Percentiles rank a stretch among this genome's conserved stretches.
phyloP scores from a whole-genome alignment of 2,888 invertebrate species.

The Sericinus montela region DNA sequence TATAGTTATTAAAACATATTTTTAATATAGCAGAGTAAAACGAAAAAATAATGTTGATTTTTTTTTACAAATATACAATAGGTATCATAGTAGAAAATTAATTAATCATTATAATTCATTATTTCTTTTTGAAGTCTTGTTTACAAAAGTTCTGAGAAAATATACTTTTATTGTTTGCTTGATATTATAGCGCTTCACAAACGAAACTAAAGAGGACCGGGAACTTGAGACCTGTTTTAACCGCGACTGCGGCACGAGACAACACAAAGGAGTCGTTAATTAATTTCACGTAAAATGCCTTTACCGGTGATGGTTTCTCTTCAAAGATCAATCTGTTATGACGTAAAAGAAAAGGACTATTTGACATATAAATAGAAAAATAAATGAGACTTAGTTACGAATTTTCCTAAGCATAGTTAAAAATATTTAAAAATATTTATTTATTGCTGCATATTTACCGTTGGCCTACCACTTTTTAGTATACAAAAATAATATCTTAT shows the following conservation, averaged over 20 bases:
- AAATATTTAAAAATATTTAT: too few species aligned
- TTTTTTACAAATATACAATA: too few species aligned
- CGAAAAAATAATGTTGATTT: too few species aligned
- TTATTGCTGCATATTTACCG: too few species aligned
- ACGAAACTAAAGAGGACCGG: slow-evolving; percentile 2
- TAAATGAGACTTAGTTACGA: not conserved
- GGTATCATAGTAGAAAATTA: too few species aligned
- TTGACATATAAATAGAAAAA: not conserved
- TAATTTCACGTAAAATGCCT: slow-evolving; percentile 13
- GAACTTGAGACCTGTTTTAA: slow-evolving; percentile 3
- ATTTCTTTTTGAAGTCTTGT: not conserved
- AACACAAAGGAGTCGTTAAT: slow-evolving; percentile 7
- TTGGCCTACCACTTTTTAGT: too few species aligned
- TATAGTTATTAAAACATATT: too few species aligned
- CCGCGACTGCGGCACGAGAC: slow-evolving; percentile 2
- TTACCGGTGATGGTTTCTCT: not conserved
- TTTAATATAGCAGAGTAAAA: too few species aligned
- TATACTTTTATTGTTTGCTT: slow-evolving; percentile 5
- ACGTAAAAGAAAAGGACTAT: not conserved
- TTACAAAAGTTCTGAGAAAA: slow-evolving; percentile 2
- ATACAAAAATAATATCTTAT: too few species aligned
- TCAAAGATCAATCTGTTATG: slow-evolving; percentile 9
- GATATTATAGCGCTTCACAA: slow-evolving; percentile 8
- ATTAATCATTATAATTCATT: too few species aligned
- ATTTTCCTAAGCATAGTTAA: too few species aligned